Base-by-base conservation (phyloP, 1,140 invertebrate species). In the Halictus rubicundus region DNA sequence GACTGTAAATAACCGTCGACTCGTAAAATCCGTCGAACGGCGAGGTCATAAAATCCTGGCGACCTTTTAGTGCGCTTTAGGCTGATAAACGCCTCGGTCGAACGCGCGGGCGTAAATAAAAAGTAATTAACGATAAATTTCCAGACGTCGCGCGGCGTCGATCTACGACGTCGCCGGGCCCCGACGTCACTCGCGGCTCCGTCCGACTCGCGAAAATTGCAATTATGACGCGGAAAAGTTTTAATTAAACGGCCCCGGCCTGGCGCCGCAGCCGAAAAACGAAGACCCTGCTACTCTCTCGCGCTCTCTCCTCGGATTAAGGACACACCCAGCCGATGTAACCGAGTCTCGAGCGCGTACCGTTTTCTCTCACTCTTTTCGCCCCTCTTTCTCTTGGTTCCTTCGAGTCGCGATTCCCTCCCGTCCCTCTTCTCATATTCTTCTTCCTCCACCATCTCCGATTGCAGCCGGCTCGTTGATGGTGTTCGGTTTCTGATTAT, bases 401-500 rank as follows among this genome's bases (percentile, higher is more conserved):
- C 27, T 65, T 52, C 60, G 78, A 39, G 68, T 71, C 37, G 19
- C 19, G 14, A 37, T 69, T 61, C 46, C 68, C 68, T n/a, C 49
- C 64, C 42, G 2, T 1, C 42, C 42, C 54, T 57, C 46, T 42
- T 37, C 70, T 70, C 57, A 23, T 68, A 75, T 84, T 86, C 83
- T 84, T 86, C 83, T 65, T 80, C 78, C 49, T 86, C 73, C 70
- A 78, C 73, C 81, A 60, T 71, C 75, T 77, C 64, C 65, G 77
- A 81, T 87, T 80, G 75, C 85, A 83, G 70, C 75, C 72, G 37
- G 70, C 82, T 84, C 85, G 85, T 82, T 71, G 86, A 68, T 78
- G 86, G 85, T 87, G 86, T 87, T 85, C 80, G 82, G 82, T 87
- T 87, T 87, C 85, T 88, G 87, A 89, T 89, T 89, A 88, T 88